Evolutionary conservation across 2,888 invertebrate species (phyloP), one percentile per base, ranked within the genome.

Genomic region (Acanthosoma haemorrhoidale): DNA sequence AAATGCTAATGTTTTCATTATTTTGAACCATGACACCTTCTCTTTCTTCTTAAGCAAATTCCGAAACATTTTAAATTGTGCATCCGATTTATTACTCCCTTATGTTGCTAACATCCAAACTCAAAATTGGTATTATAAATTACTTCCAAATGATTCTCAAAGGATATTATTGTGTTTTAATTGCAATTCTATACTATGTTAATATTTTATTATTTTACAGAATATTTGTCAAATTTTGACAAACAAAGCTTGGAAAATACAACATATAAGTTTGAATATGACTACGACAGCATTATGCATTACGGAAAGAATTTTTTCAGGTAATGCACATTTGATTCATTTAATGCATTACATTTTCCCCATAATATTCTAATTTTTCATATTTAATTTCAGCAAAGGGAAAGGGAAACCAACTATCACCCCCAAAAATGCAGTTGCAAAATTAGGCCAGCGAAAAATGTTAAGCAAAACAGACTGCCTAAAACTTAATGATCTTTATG

Each of bases 251-350:
- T 84, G 36, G 83, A 84, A 64, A 86, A 87, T 74, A 87, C 87
- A 5, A 85, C 86, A 5, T 86, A 86, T 76, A 81, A 83, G 61
- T 88, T 87, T 78, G 87, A 87, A 70, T 92, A 92, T 76, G 91
- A 91, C 78, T 91, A 87, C 77, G 86, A 87, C 73, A 88, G 88
- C 11, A 87, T 91, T 34, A 90, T 91, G 90, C 92, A 92, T 78
- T 92, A 92, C 75, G 88, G 88, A 2, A 82, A 82, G 73, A 81
- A 82, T 76, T 88, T 86, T 78, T 88, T 88, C 77, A 81, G 80
- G 81, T 81, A 75, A 64, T n/a, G 13, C 13, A 39, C 15, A 25
- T 25, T 13, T 11, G 8, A 16, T 43, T 8, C 6, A 43, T 15
- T 15, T 43, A 11, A 43, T 6, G 15, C 8, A 43, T 15, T 16